Evolutionary conservation across 1,140 invertebrate species (phyloP), one percentile per base, ranked within the genome.

Genomic region (Cydia splendana): DNA sequence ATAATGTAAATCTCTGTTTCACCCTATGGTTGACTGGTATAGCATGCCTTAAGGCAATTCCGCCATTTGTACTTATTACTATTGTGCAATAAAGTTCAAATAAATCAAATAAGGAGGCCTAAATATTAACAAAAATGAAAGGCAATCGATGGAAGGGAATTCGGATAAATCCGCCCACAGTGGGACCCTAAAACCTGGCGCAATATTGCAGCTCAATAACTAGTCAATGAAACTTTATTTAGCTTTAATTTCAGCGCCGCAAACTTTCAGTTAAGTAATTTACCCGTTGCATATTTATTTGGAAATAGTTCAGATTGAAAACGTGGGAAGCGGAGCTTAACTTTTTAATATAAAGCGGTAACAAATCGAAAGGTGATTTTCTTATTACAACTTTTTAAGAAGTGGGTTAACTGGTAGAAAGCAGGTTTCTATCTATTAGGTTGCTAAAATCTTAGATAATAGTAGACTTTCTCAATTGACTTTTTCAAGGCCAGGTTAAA

Each of bases 141-240:
- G 28, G 20, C 12, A 13, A n/a, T 65, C 7, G 12, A 24, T 30
- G 5, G 12, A 24, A 4, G 5, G 12, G 4, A 67, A 67, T 7
- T 9, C 7, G 30, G n/a, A 18, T 10, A 42, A 5, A n/a, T 18
- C 15, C 67, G 67, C 67, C 15, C 3, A 18, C 34, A 71, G 2
- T 71, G 30, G 30, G 34, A 71, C 34, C 34, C 15, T 38, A 71
- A 71, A 12, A 6, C 0, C n/a, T 48, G 12, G n/a, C n/a, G 34
- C 34, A 71, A 38, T 71, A 71, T 38, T 71, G 67, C 67, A 45
- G 67, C 67, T 71, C 67, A 71, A 71, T 71, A 71, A 71, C 67
- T 71, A 71, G 67, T 71, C 67, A 42, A 71, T 45, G 34, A 71
- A 71, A 71, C 67, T 71, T 71, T 71, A 71, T 71, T 71, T 71